Evolutionary conservation across 2,888 invertebrate species (phyloP).

Genomic region (Drosophila villosipedis): DNA sequence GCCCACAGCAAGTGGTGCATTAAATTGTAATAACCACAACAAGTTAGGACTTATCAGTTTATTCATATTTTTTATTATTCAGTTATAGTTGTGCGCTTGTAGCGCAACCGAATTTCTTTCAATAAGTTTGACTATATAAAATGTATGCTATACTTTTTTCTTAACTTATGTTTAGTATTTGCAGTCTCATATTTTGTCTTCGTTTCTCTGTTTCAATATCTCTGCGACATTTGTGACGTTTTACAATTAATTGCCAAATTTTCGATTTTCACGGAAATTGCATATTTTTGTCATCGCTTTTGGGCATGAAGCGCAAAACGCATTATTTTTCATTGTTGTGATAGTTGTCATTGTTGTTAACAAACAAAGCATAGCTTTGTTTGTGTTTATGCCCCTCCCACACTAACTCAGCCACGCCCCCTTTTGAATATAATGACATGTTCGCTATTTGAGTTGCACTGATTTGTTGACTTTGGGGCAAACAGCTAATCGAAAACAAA

Average conservation of each 20-base stretch:
- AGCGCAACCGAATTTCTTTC: background rate
- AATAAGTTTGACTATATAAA: background rate
- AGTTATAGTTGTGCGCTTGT: background rate
- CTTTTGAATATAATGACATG: conserved; percentile 21
- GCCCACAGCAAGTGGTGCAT: background rate
- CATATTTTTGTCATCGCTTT: conserved; percentile 59
- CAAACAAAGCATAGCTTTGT: conserved; percentile 39
- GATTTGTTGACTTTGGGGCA: conserved; percentile 78
- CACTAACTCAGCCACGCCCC: background rate
- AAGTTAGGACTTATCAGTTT: background rate
- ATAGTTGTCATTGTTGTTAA: conserved; percentile 30
- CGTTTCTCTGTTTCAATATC: background rate
- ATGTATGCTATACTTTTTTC: background rate
- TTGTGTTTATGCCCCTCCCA: background rate
- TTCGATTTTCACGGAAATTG: conserved; percentile 70
- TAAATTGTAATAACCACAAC: background rate
- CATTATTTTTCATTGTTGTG: conserved; percentile 27
- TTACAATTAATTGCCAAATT: conserved; percentile 69
- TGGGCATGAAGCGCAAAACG: conserved; percentile 37
- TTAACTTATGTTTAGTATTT: background rate
- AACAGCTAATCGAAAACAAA: conserved; percentile 78
- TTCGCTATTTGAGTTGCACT: conserved; percentile 65
- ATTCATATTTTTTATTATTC: background rate
- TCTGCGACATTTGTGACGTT: conserved; percentile 30
- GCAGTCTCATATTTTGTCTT: background rate